Base-by-base conservation (phyloP, 2,113 vertebrate genomes). In the Neoarius graeffei region DNA sequence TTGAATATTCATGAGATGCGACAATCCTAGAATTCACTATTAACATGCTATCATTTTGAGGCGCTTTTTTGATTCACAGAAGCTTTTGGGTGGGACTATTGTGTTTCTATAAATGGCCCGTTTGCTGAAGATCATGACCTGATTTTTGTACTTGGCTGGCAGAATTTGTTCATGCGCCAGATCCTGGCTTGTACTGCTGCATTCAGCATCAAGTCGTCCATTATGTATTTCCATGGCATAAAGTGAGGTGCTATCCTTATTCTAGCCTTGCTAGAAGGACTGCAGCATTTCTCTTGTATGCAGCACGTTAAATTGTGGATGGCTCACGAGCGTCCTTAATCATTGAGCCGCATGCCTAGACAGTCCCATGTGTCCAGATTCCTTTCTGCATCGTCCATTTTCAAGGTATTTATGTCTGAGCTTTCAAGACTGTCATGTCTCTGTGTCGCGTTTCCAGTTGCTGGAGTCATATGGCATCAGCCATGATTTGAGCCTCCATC, bases 151-250 rank as follows among this genome's bases (percentile, higher is more conserved):
- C 91, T 81, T 86, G 54, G 90, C 19, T 85, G 91, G 57, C 42
- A 52, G 7, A 90, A 89, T 35, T 93, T 90, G 89, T 57, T 35
- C 30, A 62, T 17, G 92, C 92, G 90, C 67, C 56, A 76, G 81
- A 81, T 88, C 35, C 71, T 69, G 81, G 1, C 66, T 79, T 81
- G 4, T 5, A 60, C 59, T 48, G 48, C 59, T n/a, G 60, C 19
- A 19, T 17, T 60, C 30, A 3, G 23, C 57, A 67, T 56, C 11
- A 19, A n/a, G 10, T 62, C 35, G 7, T n/a, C 11, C 17, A 35
- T 52, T 50, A 30, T 62, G 20, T 30, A 11, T n/a, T 71, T 50
- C 17, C 83, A 69, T 30, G n/a, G 2, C 52, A 52, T 54, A 2
- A 20, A 17, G 17, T 48, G 19, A 35, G 25, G 14, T 4, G 9